These are phyloP conservation scores for Scyliorhinus canicula DNA, from an alignment of 2,797 vertebrate genomes.

Conservation along the genomic window DNA sequence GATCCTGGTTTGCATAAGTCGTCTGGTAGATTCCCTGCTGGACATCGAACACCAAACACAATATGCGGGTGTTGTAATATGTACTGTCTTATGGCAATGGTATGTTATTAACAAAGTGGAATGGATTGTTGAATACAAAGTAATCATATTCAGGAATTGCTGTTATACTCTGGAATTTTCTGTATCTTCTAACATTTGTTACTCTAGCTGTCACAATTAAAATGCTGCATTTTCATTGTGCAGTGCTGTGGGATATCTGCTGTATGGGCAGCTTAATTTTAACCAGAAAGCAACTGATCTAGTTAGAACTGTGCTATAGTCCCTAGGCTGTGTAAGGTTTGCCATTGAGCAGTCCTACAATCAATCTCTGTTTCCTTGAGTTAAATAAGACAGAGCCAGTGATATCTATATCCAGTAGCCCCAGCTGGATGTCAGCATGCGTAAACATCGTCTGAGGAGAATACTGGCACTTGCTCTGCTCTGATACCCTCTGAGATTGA, in stretches of 20 bases:
- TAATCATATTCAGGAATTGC: neutral
- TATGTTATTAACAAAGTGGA: neutral
- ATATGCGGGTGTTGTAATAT: neutral
- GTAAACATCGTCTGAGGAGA: too few relatives aligned
- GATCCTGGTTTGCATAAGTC: too few relatives aligned
- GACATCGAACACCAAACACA: too few relatives aligned
- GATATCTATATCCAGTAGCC: too few relatives aligned
- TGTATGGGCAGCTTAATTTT: neutral
- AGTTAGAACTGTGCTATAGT: neutral
- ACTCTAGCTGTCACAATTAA: neutral
- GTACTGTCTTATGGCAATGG: neutral
- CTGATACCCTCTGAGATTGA: too few relatives aligned
- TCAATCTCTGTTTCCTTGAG: too few relatives aligned
- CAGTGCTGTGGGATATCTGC: neutral
- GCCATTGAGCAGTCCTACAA: too few relatives aligned
- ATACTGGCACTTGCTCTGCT: too few relatives aligned
- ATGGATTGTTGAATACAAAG: neutral
- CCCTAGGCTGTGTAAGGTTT: neutral
- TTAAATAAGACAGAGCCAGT: too few relatives aligned
- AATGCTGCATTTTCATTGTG: neutral
- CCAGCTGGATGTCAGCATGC: too few relatives aligned
- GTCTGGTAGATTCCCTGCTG: too few relatives aligned
- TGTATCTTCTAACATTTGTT: neutral
- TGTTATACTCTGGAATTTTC: too few relatives aligned
- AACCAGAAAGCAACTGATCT: neutral